These are phyloP conservation scores for Trypoxylus dichotomus DNA, from an alignment of 1,140 invertebrate species.

Conservation along the genomic window DNA sequence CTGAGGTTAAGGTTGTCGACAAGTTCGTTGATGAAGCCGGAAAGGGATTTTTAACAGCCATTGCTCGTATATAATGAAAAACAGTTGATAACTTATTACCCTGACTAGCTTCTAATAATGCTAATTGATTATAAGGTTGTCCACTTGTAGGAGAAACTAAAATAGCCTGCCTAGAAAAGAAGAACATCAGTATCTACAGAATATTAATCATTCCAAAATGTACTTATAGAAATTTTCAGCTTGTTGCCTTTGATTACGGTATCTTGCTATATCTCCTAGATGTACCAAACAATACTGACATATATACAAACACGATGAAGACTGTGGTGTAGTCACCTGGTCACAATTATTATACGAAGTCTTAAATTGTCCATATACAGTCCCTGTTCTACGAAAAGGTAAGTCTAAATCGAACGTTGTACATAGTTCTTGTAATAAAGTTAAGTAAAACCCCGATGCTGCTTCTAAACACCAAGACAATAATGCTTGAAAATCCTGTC, in stretches of 20 bases:
- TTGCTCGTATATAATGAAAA: constrained; percentile 80
- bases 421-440: constrained; percentile 80
- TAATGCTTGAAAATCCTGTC: constrained; percentile 73
- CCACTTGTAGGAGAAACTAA: constrained; percentile 78
- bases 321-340: constrained; percentile 59
- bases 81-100: constrained; percentile 81
- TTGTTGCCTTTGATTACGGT: constrained; percentile 75
- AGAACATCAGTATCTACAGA: too few relatives aligned
- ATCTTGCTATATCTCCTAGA: constrained; percentile 82
- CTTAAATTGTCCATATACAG: constrained; percentile 47
- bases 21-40: constrained; percentile 81
- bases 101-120: constrained; percentile 75
- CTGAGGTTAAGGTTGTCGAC: constrained; percentile 64
- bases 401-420: constrained; percentile 79
- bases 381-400: constrained; percentile 63
- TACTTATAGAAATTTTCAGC: constrained; percentile 80
- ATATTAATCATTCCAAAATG: too few relatives aligned
- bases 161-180: constrained; percentile 72
- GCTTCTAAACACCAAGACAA: constrained; percentile 78
- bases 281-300: constrained; percentile 87
- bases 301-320: constrained; percentile 77
- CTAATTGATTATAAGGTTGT: constrained; percentile 87
- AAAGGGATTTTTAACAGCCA: constrained; percentile 81
- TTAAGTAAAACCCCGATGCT: constrained; percentile 83
- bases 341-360: constrained; percentile 34